Evolutionary conservation across 2,113 vertebrate genomes (phyloP).

Genomic region (Miniopterus natalensis): DNA sequence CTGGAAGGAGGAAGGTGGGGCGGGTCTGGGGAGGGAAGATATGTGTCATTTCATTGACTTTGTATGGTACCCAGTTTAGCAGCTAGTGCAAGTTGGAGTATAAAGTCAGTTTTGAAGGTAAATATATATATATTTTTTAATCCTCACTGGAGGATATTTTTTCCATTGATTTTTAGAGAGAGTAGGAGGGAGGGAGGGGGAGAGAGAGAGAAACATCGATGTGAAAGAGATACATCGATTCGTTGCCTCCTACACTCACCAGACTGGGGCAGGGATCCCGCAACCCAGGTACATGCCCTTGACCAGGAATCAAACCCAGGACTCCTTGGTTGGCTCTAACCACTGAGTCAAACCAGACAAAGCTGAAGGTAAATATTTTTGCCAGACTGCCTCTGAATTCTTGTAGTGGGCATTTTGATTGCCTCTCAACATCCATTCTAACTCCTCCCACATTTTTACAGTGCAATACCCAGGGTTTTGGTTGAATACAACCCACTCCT

Average conservation of each 20-base stretch:
- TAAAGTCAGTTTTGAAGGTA: background rate
- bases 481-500: background rate
- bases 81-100: too few species aligned
- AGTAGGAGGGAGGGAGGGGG: too few species aligned
- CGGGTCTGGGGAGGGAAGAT: accelerated
- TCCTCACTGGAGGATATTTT: too few species aligned
- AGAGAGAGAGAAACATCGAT: too few species aligned
- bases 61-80: background rate
- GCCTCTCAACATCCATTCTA: background rate
- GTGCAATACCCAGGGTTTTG: background rate
- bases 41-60: background rate
- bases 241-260: too few species aligned
- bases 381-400: background rate
- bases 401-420: background rate
- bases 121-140: background rate
- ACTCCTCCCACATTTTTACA: background rate
- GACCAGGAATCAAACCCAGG: too few species aligned
- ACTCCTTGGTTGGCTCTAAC: too few species aligned
- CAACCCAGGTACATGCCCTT: too few species aligned
- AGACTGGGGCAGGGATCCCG: too few species aligned
- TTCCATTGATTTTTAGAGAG: too few species aligned
- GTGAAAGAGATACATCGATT: too few species aligned
- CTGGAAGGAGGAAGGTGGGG: background rate
- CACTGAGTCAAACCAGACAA: too few species aligned
- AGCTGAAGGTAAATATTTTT: background rate